Base-by-base conservation (phyloP, 2,797 vertebrate genomes). In the Falco columbarius region DNA sequence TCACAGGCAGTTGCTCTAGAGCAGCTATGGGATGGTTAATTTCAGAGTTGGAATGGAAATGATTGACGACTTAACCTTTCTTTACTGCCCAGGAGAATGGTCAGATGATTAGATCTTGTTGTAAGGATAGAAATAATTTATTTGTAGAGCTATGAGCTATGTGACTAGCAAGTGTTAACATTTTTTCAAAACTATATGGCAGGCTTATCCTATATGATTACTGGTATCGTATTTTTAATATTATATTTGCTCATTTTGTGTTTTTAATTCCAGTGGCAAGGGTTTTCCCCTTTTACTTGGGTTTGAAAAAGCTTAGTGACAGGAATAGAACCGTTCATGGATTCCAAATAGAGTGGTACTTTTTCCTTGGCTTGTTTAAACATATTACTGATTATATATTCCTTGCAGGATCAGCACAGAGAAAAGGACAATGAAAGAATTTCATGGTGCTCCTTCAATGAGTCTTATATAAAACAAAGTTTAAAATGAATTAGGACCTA, bases 281-380 rank as follows among this genome's bases (percentile, higher is more conserved):
- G 0, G 0, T n/a, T 85, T 92, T 72, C 66, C 18, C 22, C 32
- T 92, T 68, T 77, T 30, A 74, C 49, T 73, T 68, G 55, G 6
- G 7, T 81, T 89, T 94, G 79, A 66, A 94, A 88, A 89, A 83
- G 22, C 32, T 67, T 71, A 46, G 61, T 85, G 77, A 65, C 68
- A 75, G 75, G 67, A 87, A 59, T 73, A 96, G 72, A 83, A 55
- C 32, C 55, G 54, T 74, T 87, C 42, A 54, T 86, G 46, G 54
- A 62, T 89, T 94, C 72, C 62, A 32, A 86, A 72, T 5, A 86
- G 56, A 77, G 47, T 51, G 34, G 46, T 92, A 47, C 46, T 71
- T 91, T 68, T 95, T 66, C 32, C 52, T 38, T 61, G 77, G 59
- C 56, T 76, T 94, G 61, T 94, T 97, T 88, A 77, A 96, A 81